These are phyloP conservation scores for Drosophila subsilvestris DNA, from an alignment of 2,888 invertebrate species.

Conservation along the genomic window DNA sequence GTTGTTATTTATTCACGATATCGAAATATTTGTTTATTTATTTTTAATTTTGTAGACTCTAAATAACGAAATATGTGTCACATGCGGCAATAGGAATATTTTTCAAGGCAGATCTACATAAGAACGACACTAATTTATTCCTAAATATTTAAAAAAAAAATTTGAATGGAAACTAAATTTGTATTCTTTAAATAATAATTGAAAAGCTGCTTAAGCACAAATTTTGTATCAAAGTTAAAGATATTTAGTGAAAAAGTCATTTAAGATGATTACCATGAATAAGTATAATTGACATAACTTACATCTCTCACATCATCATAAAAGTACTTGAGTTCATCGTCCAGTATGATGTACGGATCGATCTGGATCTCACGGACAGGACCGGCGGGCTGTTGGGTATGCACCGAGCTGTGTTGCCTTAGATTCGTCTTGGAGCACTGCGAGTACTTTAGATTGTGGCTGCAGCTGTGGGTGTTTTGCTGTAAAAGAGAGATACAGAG, in stretches of 20 bases:
- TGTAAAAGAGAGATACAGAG: constrained; percentile 24
- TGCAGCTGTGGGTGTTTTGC: constrained; percentile 67
- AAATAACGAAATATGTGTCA: not conserved
- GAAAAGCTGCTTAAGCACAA: too few species aligned
- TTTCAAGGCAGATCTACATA: not conserved
- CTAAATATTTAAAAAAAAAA: not conserved
- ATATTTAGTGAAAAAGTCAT: too few species aligned
- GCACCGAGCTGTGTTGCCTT: constrained; percentile 89
- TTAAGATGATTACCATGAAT: too few species aligned
- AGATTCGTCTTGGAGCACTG: constrained; percentile 56
- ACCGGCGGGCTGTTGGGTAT: constrained; percentile 90
- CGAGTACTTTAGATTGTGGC: constrained; percentile 47
- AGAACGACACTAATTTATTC: too few species aligned
- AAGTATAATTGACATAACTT: constrained; percentile 73
- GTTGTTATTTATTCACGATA: constrained; percentile 3
- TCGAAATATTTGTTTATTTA: constrained; percentile 6
- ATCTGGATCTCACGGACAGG: constrained; percentile 92
- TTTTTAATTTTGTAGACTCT: not conserved
- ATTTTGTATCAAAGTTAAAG: too few species aligned
- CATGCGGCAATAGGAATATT: not conserved
- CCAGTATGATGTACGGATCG: constrained; percentile 93
- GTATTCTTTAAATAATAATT: not conserved
- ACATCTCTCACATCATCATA: constrained; percentile 94
- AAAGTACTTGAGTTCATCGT: constrained; percentile 93
- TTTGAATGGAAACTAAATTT: not conserved